Percentiles rank a stretch among this genome's conserved stretches.
Evolutionary conservation across 2,113 vertebrate species (phyloP).

Genomic region (Cheirogaleus medius): DNA sequence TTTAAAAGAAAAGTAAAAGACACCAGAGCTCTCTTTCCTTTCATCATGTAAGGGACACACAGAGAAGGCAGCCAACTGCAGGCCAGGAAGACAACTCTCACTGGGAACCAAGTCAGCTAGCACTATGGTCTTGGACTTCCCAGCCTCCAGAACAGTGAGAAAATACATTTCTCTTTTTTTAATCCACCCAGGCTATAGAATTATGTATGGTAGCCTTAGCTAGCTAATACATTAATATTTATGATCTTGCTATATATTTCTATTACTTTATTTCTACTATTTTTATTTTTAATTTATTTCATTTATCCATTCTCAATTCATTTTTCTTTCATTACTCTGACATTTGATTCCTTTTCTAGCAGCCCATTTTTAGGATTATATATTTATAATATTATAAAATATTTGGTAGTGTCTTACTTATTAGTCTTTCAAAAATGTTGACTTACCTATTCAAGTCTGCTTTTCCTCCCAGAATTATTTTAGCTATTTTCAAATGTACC

Average conservation of each 20-base stretch:
- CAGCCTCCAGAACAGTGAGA: background rate
- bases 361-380: background rate
- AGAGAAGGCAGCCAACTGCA: background rate
- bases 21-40: background rate
- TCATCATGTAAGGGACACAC: background rate
- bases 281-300: conserved; percentile 8
- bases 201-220: background rate
- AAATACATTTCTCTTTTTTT: background rate
- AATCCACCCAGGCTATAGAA: background rate
- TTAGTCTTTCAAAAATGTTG: background rate
- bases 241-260: background rate
- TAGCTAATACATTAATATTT: background rate
- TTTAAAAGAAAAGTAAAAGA: background rate
- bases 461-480: background rate
- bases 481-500: background rate
- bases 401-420: background rate
- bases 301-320: background rate
- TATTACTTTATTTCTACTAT: background rate
- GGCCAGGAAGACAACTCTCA: background rate
- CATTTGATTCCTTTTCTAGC: background rate
- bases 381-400: conserved; percentile 1
- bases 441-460: background rate
- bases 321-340: background rate
- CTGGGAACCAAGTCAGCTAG: background rate
- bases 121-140: background rate